Evolutionary conservation across 2,797 vertebrate genomes (phyloP).

Genomic region (Coreius guichenoti): DNA sequence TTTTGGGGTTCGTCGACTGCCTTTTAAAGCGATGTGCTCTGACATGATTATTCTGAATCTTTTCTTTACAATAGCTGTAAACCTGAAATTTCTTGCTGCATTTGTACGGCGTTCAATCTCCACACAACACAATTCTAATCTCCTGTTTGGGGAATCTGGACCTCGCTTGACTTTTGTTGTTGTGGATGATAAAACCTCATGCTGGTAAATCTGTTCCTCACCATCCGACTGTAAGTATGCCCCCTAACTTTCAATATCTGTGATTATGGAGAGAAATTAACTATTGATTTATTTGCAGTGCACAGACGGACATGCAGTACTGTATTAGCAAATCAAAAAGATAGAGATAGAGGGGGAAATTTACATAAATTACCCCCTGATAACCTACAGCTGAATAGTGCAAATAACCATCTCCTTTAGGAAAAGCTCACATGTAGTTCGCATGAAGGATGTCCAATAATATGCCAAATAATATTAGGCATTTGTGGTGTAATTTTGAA

Average conservation of each 20-base stretch:
- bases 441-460: neutral
- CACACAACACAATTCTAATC: slow-evolving; percentile 1
- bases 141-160: neutral
- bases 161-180: neutral
- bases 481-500: neutral
- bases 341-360: slow-evolving; percentile 18
- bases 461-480: neutral
- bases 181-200: neutral
- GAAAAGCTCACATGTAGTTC: neutral
- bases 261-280: slow-evolving; percentile 75
- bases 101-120: neutral
- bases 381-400: neutral
- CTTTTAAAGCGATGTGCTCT: neutral
- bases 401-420: neutral
- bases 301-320: slow-evolving; percentile 72
- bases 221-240: neutral
- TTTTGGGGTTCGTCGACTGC: neutral
- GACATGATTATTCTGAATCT: neutral
- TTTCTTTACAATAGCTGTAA: slow-evolving; percentile 12
- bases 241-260: neutral
- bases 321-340: slow-evolving; percentile 63
- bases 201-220: neutral
- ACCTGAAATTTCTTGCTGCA: neutral
- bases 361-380: neutral
- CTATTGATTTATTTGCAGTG: slow-evolving; percentile 79